phyloP scores from a whole-genome alignment of 2,888 invertebrate species.

The Andrena chrysosceles region DNA sequence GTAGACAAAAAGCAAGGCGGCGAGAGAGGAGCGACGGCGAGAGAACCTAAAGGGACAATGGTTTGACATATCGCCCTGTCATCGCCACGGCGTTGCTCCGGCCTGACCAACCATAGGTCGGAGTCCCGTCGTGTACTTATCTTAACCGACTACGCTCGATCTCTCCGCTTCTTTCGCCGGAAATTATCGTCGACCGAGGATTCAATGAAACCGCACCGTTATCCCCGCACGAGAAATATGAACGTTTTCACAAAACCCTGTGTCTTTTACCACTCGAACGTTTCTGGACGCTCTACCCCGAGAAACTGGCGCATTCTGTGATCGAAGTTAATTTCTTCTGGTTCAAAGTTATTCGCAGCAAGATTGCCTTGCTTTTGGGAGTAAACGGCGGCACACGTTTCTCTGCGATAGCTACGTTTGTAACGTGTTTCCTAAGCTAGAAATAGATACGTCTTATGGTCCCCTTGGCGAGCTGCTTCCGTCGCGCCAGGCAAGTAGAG shows the following conservation, averaged over 20 bases:
- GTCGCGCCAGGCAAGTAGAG: no score
- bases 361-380: no score
- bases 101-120: conserved; percentile 64
- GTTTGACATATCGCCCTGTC: conserved; percentile 82
- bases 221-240: conserved; percentile 65
- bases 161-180: conserved; percentile 60
- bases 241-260: conserved; percentile 58
- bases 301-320: neutral
- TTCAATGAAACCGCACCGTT: conserved; percentile 69
- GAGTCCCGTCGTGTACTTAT: conserved; percentile 73
- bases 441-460: no score
- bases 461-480: no score
- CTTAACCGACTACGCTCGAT: conserved; percentile 64
- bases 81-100: conserved; percentile 75
- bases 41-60: conserved; percentile 76
- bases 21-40: conserved; percentile 57
- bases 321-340: neutral
- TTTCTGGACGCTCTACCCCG: conserved; percentile 34
- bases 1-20: conserved; percentile 64
- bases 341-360: neutral
- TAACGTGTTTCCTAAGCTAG: no score
- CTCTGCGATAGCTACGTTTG: no score
- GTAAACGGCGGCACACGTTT: no score
- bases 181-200: conserved; percentile 64
- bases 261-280: conserved; percentile 51